Percentiles rank a stretch among this genome's conserved stretches.
Conservation (phyloP, 2,888 invertebrate species). For the Omphaloscelis lunosa region DNA sequence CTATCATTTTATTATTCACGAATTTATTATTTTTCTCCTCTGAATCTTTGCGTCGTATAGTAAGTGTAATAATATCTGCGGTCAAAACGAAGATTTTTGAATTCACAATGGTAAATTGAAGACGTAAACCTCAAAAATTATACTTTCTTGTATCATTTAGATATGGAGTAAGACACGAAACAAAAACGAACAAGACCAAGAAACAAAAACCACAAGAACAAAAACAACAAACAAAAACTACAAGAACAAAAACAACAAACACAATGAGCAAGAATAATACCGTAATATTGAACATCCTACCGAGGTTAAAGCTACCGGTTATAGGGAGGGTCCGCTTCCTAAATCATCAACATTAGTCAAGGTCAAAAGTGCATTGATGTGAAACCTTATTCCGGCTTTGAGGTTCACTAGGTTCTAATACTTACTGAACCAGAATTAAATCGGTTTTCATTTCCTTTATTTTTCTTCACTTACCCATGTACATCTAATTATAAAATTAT, state of each 20-base stretch:
- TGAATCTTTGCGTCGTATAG: neutral
- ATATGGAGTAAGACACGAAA: too few species aligned
- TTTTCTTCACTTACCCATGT: neutral
- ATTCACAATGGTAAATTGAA: neutral
- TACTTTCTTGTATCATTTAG: neutral
- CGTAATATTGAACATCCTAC: constrained; percentile 3
- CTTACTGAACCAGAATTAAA: constrained; percentile 38
- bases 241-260: neutral
- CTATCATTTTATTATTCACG: neutral
- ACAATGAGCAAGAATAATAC: neutral
- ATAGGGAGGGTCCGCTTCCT: constrained; percentile 36
- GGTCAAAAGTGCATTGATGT: constrained; percentile 43
- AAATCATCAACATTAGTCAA: constrained; percentile 45
- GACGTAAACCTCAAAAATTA: neutral
- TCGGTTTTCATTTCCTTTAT: constrained; percentile 9
- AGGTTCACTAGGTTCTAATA: constrained; percentile 46
- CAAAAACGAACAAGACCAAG: too few species aligned
- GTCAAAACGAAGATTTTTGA: neutral
- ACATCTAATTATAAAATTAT: neutral
- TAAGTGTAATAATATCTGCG: neutral
- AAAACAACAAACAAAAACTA: neutral
- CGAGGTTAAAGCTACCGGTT: constrained; percentile 28
- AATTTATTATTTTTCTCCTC: neutral
- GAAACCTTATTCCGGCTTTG: constrained; percentile 32
- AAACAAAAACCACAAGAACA: neutral